Conservation (phyloP, 2,797 vertebrate species). For the Chanos chanos region DNA sequence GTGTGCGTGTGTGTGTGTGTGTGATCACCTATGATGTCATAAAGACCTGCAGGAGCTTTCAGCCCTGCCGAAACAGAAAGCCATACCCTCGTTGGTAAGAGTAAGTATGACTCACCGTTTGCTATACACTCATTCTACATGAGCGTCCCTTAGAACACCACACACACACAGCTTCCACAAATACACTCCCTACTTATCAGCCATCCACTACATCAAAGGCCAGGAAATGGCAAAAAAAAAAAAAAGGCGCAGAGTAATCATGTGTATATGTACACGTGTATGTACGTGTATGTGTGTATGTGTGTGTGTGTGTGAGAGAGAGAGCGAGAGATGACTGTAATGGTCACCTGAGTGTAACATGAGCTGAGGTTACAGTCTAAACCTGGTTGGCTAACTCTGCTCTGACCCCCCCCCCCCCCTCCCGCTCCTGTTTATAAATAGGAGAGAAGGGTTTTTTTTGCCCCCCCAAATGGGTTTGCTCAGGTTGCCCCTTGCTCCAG, state of each 20-base stretch:
- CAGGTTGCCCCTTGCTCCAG: slow-evolving; percentile 57
- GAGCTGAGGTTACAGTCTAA: slow-evolving; percentile 1
- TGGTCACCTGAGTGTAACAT: slow-evolving; percentile 17
- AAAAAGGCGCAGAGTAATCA: background rate
- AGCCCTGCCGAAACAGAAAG: slow-evolving; percentile 36
- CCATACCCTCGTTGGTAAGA: slow-evolving; percentile 13
- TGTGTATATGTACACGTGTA: background rate
- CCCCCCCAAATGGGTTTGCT: slow-evolving; percentile 24
- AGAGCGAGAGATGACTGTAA: background rate
- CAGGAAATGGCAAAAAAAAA: background rate
- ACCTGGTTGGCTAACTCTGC: slow-evolving; percentile 7
- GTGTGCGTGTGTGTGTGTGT: too few relatives aligned
- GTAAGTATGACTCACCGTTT: slow-evolving; percentile 26
- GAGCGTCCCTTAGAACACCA: too few relatives aligned
- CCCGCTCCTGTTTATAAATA: slow-evolving; percentile 70
- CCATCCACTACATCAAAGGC: too few relatives aligned
- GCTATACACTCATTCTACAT: too few relatives aligned
- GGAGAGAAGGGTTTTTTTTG: slow-evolving; percentile 48
- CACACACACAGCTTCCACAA: too few relatives aligned
- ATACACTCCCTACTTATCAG: too few relatives aligned
- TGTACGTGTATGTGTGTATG: background rate
- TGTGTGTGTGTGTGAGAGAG: background rate
- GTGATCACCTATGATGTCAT: slow-evolving; percentile 13
- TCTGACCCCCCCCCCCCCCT: slow-evolving; percentile 27
- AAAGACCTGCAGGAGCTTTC: slow-evolving; percentile 32